Percentiles rank a stretch among this genome's conserved stretches.
These are phyloP conservation scores for Cyanoramphus novaezelandiae DNA, from an alignment of 2,113 vertebrate genomes.

Conservation along the genomic window DNA sequence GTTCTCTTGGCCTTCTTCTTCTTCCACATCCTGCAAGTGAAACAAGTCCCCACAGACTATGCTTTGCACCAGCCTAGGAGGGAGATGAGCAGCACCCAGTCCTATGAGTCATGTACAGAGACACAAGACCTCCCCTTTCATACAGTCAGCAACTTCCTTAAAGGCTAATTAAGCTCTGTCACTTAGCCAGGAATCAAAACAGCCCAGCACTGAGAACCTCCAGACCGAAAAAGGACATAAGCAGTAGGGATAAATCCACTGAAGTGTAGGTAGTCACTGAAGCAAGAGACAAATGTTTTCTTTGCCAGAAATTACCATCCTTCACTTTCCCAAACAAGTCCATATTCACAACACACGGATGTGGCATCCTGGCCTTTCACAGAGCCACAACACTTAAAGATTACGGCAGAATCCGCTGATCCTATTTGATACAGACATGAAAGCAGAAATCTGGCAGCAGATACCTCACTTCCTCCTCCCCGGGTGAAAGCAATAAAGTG, in stretches of 20 bases:
- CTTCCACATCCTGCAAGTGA: constrained; percentile 62
- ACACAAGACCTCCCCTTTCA: neutral
- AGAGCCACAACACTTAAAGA: neutral
- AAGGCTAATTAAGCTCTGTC: neutral
- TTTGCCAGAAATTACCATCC: neutral
- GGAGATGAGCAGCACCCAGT: neutral
- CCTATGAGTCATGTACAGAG: neutral
- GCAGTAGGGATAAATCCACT: neutral
- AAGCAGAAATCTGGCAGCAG: neutral
- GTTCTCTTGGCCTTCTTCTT: constrained; percentile 62
- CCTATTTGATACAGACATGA: neutral
- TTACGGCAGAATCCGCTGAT: neutral
- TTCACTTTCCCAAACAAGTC: neutral
- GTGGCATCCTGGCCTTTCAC: neutral
- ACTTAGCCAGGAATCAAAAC: neutral
- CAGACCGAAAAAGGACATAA: neutral
- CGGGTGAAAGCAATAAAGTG: neutral
- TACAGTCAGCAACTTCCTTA: neutral
- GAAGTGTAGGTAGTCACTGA: neutral
- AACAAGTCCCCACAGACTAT: neutral
- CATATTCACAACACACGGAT: neutral
- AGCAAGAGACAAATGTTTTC: neutral
- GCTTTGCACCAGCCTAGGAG: neutral
- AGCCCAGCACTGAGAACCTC: neutral
- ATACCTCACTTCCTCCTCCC: neutral